Percentiles rank a stretch among this genome's conserved stretches.
Evolutionary conservation across 1,140 invertebrate genomes (phyloP).

Genomic region (Maniola jurtina): DNA sequence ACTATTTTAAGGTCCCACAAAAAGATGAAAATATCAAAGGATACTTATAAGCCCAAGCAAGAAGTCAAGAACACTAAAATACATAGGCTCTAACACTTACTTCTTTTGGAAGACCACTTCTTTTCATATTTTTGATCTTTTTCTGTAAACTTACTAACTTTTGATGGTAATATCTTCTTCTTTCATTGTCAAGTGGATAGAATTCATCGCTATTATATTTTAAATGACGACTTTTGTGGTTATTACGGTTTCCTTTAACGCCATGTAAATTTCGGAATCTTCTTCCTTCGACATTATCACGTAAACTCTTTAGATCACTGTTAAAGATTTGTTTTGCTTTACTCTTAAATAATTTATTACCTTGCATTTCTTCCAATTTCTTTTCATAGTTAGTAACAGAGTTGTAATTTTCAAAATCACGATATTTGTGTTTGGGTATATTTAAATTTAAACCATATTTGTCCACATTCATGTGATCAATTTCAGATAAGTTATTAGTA

Average conservation of each 20-base stretch:
- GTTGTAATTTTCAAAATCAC: not conserved
- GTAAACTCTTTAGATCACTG: not conserved
- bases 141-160: conserved; percentile 28
- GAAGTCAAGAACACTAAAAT: too few species aligned
- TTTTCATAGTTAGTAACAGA: not conserved
- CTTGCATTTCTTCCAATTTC: not conserved
- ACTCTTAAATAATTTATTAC: not conserved
- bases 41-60: too few species aligned
- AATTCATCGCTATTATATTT: conserved; percentile 15
- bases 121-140: conserved; percentile 24
- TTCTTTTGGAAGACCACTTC: conserved; percentile 2
- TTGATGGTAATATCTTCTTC: conserved; percentile 29
- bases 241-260: conserved; percentile 15
- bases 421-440: not conserved
- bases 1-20: too few species aligned
- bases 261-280: conserved; percentile 17
- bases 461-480: not conserved
- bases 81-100: not conserved
- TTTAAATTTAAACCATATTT: not conserved
- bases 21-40: too few species aligned
- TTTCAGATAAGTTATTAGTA: not conserved
- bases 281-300: conserved; percentile 14
- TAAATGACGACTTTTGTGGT: conserved; percentile 14
- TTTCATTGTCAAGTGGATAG: conserved; percentile 15
- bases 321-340: not conserved